Evolutionary conservation across 2,797 vertebrate genomes (phyloP).

Genomic region (Eremophila alpestris): DNA sequence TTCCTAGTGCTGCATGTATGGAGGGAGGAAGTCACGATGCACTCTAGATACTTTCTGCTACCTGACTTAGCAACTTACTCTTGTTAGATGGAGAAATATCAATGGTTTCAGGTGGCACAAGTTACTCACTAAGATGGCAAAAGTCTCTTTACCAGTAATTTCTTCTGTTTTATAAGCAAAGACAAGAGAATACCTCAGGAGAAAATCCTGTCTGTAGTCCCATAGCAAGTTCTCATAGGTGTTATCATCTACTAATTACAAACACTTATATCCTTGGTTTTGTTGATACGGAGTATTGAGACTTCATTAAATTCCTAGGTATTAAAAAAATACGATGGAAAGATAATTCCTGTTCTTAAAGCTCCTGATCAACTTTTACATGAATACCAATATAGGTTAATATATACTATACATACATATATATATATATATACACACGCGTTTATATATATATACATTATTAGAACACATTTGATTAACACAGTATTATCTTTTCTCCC

Average conservation of each 20-base stretch:
- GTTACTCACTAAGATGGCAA: background rate
- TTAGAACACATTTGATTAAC: background rate
- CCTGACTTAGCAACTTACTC: background rate
- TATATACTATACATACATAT: no score
- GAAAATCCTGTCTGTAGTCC: background rate
- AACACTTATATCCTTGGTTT: background rate
- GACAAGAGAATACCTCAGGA: background rate
- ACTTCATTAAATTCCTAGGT: background rate
- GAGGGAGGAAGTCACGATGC: rapidly evolving
- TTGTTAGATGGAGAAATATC: background rate
- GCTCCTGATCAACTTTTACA: background rate
- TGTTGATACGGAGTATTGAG: background rate
- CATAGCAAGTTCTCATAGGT: background rate
- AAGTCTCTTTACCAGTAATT: background rate
- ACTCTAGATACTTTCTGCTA: background rate
- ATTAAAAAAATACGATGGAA: background rate
- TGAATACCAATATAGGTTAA: background rate
- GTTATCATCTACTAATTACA: background rate
- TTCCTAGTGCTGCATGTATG: background rate
- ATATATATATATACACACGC: rapidly evolving
- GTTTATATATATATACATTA: background rate
- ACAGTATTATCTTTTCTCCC: background rate
- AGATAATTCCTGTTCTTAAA: background rate
- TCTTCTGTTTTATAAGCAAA: background rate
- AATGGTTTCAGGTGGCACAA: background rate